A percentile compares a stretch with the other conserved stretches of the same genome.
Evolutionary conservation across 2,113 vertebrate species (phyloP).

Genomic region (Mugil cephalus): DNA sequence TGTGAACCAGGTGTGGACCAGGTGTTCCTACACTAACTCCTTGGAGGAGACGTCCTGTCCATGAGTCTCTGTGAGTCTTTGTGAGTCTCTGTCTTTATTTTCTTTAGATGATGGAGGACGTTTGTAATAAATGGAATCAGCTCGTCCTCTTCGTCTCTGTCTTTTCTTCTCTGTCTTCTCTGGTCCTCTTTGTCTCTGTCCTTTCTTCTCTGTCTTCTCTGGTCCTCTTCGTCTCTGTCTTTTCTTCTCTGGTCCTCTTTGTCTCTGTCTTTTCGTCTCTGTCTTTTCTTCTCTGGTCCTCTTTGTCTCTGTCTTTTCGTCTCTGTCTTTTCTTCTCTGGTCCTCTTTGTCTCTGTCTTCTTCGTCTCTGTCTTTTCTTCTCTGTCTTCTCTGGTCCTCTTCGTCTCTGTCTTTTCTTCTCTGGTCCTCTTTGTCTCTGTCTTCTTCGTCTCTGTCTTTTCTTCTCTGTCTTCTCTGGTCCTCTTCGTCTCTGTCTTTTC

Average conservation of each 20-base stretch:
- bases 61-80: too few species aligned
- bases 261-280: not conserved
- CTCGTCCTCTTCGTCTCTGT: not conserved
- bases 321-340: conserved; percentile 19
- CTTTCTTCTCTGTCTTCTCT: conserved; percentile 38
- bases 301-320: conserved; percentile 52
- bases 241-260: too few species aligned
- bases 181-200: conserved; percentile 33
- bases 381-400: conserved; percentile 3
- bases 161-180: not conserved
- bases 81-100: too few species aligned
- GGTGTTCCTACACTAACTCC: too few species aligned
- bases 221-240: conserved; percentile 57
- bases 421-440: conserved; percentile 34
- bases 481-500: not conserved
- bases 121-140: too few species aligned
- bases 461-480: too few species aligned
- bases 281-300: not conserved
- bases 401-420: conserved; percentile 48
- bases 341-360: conserved; percentile 57
- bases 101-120: too few species aligned
- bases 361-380: not conserved
- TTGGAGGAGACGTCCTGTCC: too few species aligned
- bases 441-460: conserved; percentile 51
- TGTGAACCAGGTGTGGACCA: too few species aligned